A percentile compares a stretch with the other conserved stretches of the same genome.
phyloP scores from a whole-genome alignment of 2,113 vertebrate species.

The Atherinomorus stipes region DNA sequence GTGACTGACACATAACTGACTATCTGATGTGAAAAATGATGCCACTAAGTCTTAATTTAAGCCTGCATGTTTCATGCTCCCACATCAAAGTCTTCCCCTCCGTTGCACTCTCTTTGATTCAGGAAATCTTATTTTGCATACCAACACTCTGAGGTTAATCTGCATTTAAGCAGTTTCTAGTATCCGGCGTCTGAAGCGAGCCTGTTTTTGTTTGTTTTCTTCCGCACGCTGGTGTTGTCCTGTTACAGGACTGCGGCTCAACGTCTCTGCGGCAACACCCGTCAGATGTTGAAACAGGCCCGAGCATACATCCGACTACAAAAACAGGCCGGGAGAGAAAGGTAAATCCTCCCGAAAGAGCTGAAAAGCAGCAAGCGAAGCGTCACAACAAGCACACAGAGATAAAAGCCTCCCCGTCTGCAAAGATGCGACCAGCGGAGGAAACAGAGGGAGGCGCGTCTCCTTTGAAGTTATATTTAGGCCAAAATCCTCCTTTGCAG shows the following conservation, averaged over 20 bases:
- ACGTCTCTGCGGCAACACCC: background rate
- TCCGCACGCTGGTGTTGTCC: background rate
- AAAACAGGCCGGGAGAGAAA: background rate
- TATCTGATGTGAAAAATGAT: background rate
- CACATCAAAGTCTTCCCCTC: background rate
- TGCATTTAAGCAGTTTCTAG: background rate
- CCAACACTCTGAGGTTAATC: background rate
- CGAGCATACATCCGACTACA: background rate
- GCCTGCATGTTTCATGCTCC: background rate
- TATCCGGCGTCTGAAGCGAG: background rate
- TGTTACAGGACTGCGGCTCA: background rate
- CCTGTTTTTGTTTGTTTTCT: no score
- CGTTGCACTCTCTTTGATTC: background rate
- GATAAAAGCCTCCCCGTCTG: slow-evolving; percentile 55
- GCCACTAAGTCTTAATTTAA: background rate
- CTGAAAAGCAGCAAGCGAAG: slow-evolving; percentile 9
- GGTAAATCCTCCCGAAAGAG: slow-evolving; percentile 23
- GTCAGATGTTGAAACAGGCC: slow-evolving; percentile 12
- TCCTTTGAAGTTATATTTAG: slow-evolving; percentile 74
- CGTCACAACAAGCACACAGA: slow-evolving; percentile 16
- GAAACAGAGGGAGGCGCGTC: slow-evolving; percentile 41
- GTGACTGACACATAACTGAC: background rate
- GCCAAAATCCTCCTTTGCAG: slow-evolving; percentile 67
- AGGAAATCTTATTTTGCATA: background rate
- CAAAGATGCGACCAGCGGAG: slow-evolving; percentile 31